Percentiles rank a stretch among this genome's conserved stretches.
phyloP scores from a whole-genome alignment of 2,888 invertebrate genomes.

The Oligia strigilis region DNA sequence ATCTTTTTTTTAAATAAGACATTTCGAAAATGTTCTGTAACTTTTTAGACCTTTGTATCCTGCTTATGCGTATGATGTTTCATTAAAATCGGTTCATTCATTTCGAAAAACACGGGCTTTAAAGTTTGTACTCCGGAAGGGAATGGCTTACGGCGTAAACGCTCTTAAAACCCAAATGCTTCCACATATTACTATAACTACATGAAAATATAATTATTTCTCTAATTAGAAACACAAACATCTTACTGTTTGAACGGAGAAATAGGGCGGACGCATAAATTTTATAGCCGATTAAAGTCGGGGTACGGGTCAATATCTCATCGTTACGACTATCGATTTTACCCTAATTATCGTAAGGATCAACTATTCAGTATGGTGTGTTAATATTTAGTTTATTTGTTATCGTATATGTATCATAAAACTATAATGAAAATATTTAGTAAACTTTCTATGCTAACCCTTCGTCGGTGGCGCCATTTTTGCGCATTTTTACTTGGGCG shows the following conservation, averaged over 20 bases:
- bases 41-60: too few relatives aligned
- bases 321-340: conserved; percentile 69
- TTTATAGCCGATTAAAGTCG: conserved; percentile 71
- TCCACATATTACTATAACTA: conserved; percentile 9
- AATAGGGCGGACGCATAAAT: conserved; percentile 70
- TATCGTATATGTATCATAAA: neutral
- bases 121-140: too few relatives aligned
- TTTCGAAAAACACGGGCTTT: too few relatives aligned
- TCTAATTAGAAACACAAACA: conserved; percentile 53
- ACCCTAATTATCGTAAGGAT: conserved; percentile 64
- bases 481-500: too few relatives aligned
- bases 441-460: neutral
- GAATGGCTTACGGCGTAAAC: too few relatives aligned
- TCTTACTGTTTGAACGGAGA: conserved; percentile 56
- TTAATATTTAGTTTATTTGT: conserved; percentile 38
- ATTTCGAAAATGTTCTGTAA: too few relatives aligned
- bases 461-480: too few relatives aligned
- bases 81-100: too few relatives aligned
- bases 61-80: too few relatives aligned
- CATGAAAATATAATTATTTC: conserved; percentile 41
- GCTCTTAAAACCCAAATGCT: neutral
- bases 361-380: conserved; percentile 46
- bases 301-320: conserved; percentile 71
- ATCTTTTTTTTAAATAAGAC: too few relatives aligned
- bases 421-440: neutral